These are phyloP conservation scores for Pseudoips prasinana DNA, from an alignment of 2,888 invertebrate species.

Conservation along the genomic window DNA sequence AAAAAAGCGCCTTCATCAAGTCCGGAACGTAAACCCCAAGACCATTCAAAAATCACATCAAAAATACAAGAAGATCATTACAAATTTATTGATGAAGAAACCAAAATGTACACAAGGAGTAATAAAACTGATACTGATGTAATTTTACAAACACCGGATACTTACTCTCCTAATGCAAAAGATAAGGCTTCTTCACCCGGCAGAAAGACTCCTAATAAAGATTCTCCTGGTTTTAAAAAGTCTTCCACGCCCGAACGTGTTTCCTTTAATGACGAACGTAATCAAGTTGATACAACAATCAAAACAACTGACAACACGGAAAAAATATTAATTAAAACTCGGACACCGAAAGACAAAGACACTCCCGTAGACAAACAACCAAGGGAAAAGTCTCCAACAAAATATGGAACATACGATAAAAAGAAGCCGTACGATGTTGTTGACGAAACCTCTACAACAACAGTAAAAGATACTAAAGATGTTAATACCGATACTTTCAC, in stretches of 20 bases:
- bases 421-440: constrained; percentile 28
- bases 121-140: constrained; percentile 32
- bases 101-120: constrained; percentile 55
- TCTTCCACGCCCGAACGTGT: constrained; percentile 50
- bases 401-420: constrained; percentile 43
- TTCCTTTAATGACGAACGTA: constrained; percentile 35
- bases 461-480: constrained; percentile 29
- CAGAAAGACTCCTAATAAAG: constrained; percentile 36
- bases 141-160: constrained; percentile 9
- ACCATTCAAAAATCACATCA: constrained; percentile 24
- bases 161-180: constrained; percentile 20
- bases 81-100: constrained; percentile 68
- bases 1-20: constrained; percentile 30
- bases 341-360: too few relatives aligned
- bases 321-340: too few relatives aligned
- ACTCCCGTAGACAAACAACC: too few relatives aligned
- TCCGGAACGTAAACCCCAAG: constrained; percentile 35
- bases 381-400: constrained; percentile 37
- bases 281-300: constrained; percentile 22
- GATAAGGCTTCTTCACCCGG: constrained; percentile 28
- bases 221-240: constrained; percentile 32
- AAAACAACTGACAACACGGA: constrained; percentile 24
- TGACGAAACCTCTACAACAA: constrained; percentile 14
- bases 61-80: constrained; percentile 57
- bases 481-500: constrained; percentile 33